Evolutionary conservation across 2,888 invertebrate species (phyloP), one percentile per base, ranked within the genome.

Genomic region (Heliconius ethilla): DNA sequence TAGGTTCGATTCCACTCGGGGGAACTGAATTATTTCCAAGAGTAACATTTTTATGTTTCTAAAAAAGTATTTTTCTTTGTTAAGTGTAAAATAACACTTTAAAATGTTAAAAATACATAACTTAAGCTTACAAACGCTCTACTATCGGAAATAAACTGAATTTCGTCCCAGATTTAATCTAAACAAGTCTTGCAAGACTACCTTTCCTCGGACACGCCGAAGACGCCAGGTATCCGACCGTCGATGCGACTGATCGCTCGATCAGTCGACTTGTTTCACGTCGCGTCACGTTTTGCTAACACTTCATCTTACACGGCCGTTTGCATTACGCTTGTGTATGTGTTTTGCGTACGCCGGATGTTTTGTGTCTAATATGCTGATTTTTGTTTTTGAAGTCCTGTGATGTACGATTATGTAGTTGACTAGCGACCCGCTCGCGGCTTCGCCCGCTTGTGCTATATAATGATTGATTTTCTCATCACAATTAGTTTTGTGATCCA

Each of bases 261-360:
- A 67, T 62, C 40, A 51, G 40, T 73, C 72, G 73, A 55, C 37
- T 77, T 75, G 63, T 69, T 77, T 69, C 69, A 55, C 67, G 67
- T 75, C 75, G 29, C 55, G 40, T 79, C 72, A 75, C 77, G 77
- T 79, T 77, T 70, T 33, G 25, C 72, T n/a, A 55, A 59, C 72
- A 59, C 33, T 72, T 70, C 25, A 70, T 40, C 40, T 75, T 63
- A 75, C 72, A 69, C 51, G 66, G 29, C 66, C 33, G 15, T 40
- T 70, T 25, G 51, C 4, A n/a, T 59, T 72, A 18, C 27, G 27
- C 70, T 63, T 27, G 40, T 70, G 27, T 51, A 27, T 18, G 25
- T n/a, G 13, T 59, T 69, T n/a, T 37, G 22, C 33, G n/a, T 67
- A 25, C 40, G 40, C 45, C 69, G 69, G 69, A 69, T 69, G 40